Evolutionary conservation across 1,140 invertebrate species (phyloP).

Genomic region (Heliconius himera): DNA sequence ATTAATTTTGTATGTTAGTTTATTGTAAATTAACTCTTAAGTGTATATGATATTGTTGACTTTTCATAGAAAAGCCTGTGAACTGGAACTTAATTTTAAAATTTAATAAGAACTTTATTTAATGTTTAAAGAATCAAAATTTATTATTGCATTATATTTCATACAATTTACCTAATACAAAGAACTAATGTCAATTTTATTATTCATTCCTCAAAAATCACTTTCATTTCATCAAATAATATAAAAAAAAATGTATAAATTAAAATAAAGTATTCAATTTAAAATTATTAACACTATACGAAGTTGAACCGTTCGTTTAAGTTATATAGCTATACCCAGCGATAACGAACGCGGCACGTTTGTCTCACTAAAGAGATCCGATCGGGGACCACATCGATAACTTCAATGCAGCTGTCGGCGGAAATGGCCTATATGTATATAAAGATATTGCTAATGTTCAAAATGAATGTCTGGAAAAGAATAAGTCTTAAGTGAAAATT

Average conservation of each 20-base stretch:
- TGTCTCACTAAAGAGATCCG: constrained; percentile 64
- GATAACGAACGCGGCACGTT: constrained; percentile 71
- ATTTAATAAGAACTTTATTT: too few species aligned
- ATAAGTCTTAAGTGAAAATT: neutral
- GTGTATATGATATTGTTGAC: too few species aligned
- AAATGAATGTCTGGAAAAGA: constrained; percentile 13
- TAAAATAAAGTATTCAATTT: constrained; percentile 12
- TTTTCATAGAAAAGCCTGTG: too few species aligned
- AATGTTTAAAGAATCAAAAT: too few species aligned
- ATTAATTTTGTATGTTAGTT: too few species aligned
- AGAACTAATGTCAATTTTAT: too few species aligned
- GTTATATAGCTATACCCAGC: constrained; percentile 53
- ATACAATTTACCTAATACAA: too few species aligned
- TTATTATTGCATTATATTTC: too few species aligned
- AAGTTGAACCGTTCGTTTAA: constrained; percentile 53
- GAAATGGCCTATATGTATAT: constrained; percentile 56
- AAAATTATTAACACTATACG: constrained; percentile 43
- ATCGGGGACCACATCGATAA: constrained; percentile 63
- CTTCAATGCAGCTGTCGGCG: constrained; percentile 66
- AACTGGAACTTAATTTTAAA: too few species aligned
- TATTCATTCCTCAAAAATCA: too few species aligned
- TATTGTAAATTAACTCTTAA: too few species aligned
- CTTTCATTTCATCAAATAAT: too few species aligned
- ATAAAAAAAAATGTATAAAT: neutral
- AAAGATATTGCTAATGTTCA: constrained; percentile 56